phyloP scores from a whole-genome alignment of 2,888 invertebrate genomes.

The Eupeodes latifasciatus region DNA sequence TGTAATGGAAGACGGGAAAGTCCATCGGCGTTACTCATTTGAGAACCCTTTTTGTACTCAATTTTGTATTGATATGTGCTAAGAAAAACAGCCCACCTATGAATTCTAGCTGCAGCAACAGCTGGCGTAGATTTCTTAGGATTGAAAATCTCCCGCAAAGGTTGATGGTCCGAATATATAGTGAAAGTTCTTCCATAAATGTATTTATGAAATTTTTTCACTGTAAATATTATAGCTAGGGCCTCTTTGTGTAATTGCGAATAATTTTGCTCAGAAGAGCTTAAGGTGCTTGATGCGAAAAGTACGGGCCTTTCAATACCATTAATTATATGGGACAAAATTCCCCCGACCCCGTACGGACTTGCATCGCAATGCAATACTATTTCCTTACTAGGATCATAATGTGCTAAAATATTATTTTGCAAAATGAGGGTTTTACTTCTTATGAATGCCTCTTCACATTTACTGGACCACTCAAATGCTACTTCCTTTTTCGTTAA shows the following conservation, averaged over 20 bases:
- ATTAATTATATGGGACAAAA: not conserved
- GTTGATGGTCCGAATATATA: not conserved
- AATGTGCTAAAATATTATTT: too few relatives aligned
- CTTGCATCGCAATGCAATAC: too few relatives aligned
- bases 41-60: too few relatives aligned
- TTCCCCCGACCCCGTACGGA: not conserved
- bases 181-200: too few relatives aligned
- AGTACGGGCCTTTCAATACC: not conserved
- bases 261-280: constrained; percentile 17
- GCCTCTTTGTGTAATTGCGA: constrained; percentile 28
- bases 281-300: constrained; percentile 15
- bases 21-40: too few relatives aligned
- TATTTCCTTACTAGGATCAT: too few relatives aligned
- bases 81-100: too few relatives aligned
- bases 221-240: constrained; percentile 18
- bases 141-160: too few relatives aligned
- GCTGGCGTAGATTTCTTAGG: constrained; percentile 1
- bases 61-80: too few relatives aligned
- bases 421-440: too few relatives aligned
- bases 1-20: too few relatives aligned
- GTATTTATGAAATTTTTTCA: constrained; percentile 37
- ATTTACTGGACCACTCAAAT: not conserved
- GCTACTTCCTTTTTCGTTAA: too few relatives aligned
- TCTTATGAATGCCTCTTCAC: not conserved
- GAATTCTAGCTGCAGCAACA: constrained; percentile 2